phyloP scores from a whole-genome alignment of 2,797 vertebrate species.

The Trichosurus vulpecula region DNA sequence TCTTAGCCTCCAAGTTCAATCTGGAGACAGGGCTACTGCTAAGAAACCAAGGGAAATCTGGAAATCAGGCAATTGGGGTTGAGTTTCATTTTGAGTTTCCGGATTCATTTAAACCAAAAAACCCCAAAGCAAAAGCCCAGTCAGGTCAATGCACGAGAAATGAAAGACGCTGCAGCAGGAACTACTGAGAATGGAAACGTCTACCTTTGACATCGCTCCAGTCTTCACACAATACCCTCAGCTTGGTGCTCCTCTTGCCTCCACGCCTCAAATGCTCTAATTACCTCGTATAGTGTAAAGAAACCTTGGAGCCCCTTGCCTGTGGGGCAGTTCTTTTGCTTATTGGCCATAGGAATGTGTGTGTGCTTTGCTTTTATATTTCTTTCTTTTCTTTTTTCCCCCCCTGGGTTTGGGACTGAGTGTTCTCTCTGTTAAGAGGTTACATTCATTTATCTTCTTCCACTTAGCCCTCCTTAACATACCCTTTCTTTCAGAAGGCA shows the following conservation, averaged over 20 bases:
- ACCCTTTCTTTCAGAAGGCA: neutral
- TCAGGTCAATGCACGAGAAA: neutral
- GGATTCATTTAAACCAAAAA: slow-evolving; percentile 20
- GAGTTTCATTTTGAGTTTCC: slow-evolving; percentile 48
- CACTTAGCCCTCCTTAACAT: neutral
- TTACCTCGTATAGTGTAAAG: neutral
- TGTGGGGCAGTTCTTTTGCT: neutral
- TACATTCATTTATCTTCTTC: neutral
- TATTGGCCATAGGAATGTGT: slow-evolving; percentile 13
- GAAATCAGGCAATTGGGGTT: neutral
- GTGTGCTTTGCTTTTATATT: neutral
- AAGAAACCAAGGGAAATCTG: neutral
- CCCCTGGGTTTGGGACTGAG: neutral
- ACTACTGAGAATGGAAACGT: neutral
- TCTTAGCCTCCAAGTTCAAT: neutral
- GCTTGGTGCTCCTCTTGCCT: neutral
- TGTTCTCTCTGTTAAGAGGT: neutral
- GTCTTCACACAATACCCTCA: neutral
- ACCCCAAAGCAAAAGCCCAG: neutral
- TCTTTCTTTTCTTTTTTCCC: neutral
- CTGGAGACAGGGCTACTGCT: neutral
- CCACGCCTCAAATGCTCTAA: neutral
- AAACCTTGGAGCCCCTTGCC: slow-evolving; percentile 7
- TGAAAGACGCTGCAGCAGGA: neutral
- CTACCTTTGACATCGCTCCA: neutral